phyloP scores from a whole-genome alignment of 2,113 vertebrate species.

The Apeltes quadracus region DNA sequence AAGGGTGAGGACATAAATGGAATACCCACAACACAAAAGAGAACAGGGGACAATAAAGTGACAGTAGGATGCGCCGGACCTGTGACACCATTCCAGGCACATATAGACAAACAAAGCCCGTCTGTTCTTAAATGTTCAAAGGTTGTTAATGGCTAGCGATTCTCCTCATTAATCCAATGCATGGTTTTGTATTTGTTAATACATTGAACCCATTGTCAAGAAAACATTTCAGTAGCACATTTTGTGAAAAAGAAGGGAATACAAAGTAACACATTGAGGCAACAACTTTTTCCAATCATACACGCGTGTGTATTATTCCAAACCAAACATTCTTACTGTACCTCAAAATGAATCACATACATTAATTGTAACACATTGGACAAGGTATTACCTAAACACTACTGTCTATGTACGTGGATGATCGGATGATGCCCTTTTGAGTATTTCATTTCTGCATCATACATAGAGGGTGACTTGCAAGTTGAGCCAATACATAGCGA shows the following conservation, averaged over 20 bases:
- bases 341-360: background rate
- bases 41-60: background rate
- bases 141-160: background rate
- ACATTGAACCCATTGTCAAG: background rate
- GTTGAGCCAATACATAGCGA: background rate
- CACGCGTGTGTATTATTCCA: background rate
- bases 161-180: slow-evolving; percentile 2
- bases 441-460: background rate
- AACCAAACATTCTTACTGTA: background rate
- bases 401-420: background rate
- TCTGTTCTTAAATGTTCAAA: background rate
- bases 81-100: background rate
- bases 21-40: background rate
- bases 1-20: background rate
- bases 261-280: background rate
- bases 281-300: background rate
- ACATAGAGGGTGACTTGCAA: background rate
- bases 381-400: background rate
- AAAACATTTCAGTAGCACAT: background rate
- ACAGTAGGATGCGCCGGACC: background rate
- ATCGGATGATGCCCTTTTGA: background rate
- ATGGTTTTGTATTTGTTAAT: background rate
- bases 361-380: background rate
- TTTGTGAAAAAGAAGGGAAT: background rate
- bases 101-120: background rate